Evolutionary conservation across 2,113 vertebrate genomes (phyloP), one percentile per base, ranked within the genome.

Genomic region (Sardina pilchardus): DNA sequence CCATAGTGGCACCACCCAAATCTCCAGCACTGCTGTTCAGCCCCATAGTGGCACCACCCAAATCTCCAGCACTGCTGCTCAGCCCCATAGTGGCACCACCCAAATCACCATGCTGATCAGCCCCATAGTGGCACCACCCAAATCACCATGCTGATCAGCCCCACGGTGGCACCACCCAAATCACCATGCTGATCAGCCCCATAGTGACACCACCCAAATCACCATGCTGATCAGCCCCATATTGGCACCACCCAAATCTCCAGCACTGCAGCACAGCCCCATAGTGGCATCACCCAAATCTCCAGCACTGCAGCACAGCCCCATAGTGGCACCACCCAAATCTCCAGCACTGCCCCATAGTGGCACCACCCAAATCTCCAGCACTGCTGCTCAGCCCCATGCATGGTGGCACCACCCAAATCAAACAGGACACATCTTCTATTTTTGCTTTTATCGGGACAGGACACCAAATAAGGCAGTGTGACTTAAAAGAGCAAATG

Each of bases 401-500:
- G n/a, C n/a, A n/a, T n/a, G n/a, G 63, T 30, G n/a, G n/a, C n/a
- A 12, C 63, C 26, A 71, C 5, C 63, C 71, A 78, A 78, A 71
- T 84, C 39, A 84, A 71, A 71, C 36, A 34, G 56, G 39, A 39
- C 19, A 83, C 9, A 30, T 56, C 56, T 53, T 42, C 39, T 85
- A 82, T 39, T 82, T 39, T 75, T 26, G 21, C 7, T 8, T 44
- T 78, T 56, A 82, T 19, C 26, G 36, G 81, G 82, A 67, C 71
- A n/a, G 30, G 53, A n/a, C 36, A 82, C 42, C 30, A 36, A 59
- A 75, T 86, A 63, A 86, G 47, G 45, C 50, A 47, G 24, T 56
- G 81, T 26, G 48, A 82, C 47, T 81, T 26, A 87, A 56, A 67
- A 67, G 75, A 34, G 43, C 43, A 47, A 84, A 84, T 84, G 78